A percentile compares a stretch with the other conserved stretches of the same genome.
phyloP scores from a whole-genome alignment of 2,888 invertebrate genomes.

The Lottia gigantea region DNA sequence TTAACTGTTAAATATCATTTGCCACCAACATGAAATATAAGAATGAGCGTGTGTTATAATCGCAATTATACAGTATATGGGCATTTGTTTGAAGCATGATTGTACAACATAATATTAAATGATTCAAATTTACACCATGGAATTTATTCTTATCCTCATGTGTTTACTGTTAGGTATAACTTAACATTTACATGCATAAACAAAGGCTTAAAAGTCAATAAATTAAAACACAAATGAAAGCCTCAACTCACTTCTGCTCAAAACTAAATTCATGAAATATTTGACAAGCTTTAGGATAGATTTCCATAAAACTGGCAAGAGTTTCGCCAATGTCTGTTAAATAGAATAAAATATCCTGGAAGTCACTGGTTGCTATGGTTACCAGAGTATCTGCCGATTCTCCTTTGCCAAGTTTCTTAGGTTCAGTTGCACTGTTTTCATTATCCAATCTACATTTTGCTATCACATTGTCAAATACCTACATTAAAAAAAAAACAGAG shows the following conservation, averaged over 20 bases:
- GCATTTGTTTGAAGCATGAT: too few relatives aligned
- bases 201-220: background rate
- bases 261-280: slow-evolving; percentile 73
- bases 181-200: background rate
- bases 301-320: slow-evolving; percentile 77
- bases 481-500: slow-evolving; percentile 13
- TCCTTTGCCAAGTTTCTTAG: slow-evolving; percentile 46
- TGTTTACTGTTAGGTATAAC: too few relatives aligned
- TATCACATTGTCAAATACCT: slow-evolving; percentile 68
- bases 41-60: too few relatives aligned
- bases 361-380: slow-evolving; percentile 51
- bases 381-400: slow-evolving; percentile 34
- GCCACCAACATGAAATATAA: too few relatives aligned
- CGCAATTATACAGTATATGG: too few relatives aligned
- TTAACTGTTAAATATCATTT: too few relatives aligned
- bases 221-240: slow-evolving; percentile 59
- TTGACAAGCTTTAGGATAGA: slow-evolving; percentile 73
- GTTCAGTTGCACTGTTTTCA: slow-evolving; percentile 36
- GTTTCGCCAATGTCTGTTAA: slow-evolving; percentile 79
- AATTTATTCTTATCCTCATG: too few relatives aligned
- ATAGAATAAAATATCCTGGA: slow-evolving; percentile 78
- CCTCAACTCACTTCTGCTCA: slow-evolving; percentile 47
- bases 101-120: too few relatives aligned
- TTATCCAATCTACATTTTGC: slow-evolving; percentile 53
- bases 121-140: too few relatives aligned